Evolutionary conservation across 2,888 invertebrate species (phyloP), one percentile per base, ranked within the genome.

Genomic region (Pimpla rufipes): DNA sequence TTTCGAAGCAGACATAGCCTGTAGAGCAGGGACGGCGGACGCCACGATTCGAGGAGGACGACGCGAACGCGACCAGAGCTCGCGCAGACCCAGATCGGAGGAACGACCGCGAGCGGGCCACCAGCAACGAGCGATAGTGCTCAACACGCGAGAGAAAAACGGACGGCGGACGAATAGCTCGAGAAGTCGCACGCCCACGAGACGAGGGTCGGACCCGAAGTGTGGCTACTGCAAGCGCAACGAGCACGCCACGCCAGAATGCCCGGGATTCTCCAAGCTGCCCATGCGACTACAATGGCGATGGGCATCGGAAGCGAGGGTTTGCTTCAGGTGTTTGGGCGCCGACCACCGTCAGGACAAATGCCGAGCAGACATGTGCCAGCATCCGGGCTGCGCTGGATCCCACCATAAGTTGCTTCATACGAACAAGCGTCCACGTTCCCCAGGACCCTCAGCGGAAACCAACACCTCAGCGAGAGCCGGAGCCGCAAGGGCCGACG

Each of bases 301-400:
- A 23, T 81, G 81, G 81, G 81, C 47, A 0, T 71, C 3, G 23
- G 23, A 68, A 13, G 16, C 55, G 0, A 16, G 62, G 5, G 21
- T 29, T 4, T 81, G 81, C 29, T 76, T 81, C 55, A 29, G 76
- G 2, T 81, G 81, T 23, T 23, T 81, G 10, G 2, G 11, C 10
- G 13, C 23, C 6, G 37, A 21, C 21, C 81, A 81, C 45, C 29
- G 13, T 6, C 59, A 52, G 11, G 11, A 47, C 2, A 42, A 52
- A n/a, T 81, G 71, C 21, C 21, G 8, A 37, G 62, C 37, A 37
- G 40, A 62, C 0, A 37, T 2, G 13, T 77, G 81, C 62, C 21
- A 47, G 4, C 18, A 29, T 10, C 16, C 23, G 11, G 71, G 50
- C 16, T 81, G 81, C 18, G 35, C 35, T 4, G n/a, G 45, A 13